Base-by-base conservation (phyloP, 2,113 vertebrate genomes). In the Zosterops japonicus region DNA sequence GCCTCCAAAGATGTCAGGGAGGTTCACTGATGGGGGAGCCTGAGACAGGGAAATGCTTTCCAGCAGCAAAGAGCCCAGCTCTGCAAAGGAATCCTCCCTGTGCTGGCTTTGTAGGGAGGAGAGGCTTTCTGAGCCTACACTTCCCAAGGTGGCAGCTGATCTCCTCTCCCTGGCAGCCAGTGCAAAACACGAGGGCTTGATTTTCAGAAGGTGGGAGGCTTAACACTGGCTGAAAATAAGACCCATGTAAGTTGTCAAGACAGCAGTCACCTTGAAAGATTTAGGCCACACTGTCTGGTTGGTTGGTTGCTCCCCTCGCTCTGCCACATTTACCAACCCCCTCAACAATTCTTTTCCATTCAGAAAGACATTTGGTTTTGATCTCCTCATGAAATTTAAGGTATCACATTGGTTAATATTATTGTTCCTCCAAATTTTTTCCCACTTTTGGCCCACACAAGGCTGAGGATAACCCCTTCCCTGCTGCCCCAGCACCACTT, bases 191-290 rank as follows among this genome's bases (percentile, higher is more conserved):
- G 14, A 95, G 89, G 91, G 89, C 82, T 86, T 92, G 82, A 6
- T 95, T 96, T 87, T 42, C 76, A 92, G 64, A 71, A 87, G 86
- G 88, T 96, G 92, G 93, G 72, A 95, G 88, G 80, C 76, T 96
- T 92, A 92, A 56, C 85, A 42, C 83, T 81, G 6, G 5, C 90
- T 93, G 94, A 93, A 94, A 97, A 95, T 90, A 90, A 96, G 92
- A 88, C 56, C 85, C 47, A 44, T 93, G 82, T 81, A 92, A 90
- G 64, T 90, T 94, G 75, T 95, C 93, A 93, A n/a, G n/a, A 84
- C 85, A 90, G 85, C 86, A 93, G 80, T 75, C 93, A 95, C 88
- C 94, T 94, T 96, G 92, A 93, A 89, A 93, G 76, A 84, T 95
- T 89, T 82, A 90, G 72, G 76, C 80, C 83, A 72, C 1, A 3